Evolutionary conservation across 1,140 invertebrate genomes (phyloP).

Genomic region (Drosophila ambigua): DNA sequence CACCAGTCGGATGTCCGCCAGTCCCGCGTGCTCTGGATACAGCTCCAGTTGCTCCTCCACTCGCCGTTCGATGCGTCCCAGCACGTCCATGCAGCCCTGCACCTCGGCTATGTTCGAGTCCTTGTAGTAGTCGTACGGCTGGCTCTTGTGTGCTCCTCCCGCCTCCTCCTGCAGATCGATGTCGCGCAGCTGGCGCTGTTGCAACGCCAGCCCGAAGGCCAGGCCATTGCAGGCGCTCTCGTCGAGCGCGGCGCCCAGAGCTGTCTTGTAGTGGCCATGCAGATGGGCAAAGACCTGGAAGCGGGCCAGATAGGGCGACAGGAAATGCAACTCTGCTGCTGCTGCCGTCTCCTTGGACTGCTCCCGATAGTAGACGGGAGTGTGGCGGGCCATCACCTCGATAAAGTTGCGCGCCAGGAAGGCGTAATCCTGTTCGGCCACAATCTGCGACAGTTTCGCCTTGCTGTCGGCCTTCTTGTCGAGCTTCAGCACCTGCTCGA

Average conservation of each 20-base stretch:
- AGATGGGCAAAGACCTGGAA: constrained; percentile 70
- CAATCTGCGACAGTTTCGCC: constrained; percentile 60
- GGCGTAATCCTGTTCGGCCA: constrained; percentile 73
- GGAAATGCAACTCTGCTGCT: constrained; percentile 39
- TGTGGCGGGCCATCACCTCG: constrained; percentile 62
- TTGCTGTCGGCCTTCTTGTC: constrained; percentile 51
- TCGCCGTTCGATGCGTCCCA: constrained; percentile 87
- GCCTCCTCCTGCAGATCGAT: constrained; percentile 35
- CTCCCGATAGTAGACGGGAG: constrained; percentile 55
- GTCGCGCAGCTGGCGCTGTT: constrained; percentile 61
- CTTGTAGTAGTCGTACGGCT: constrained; percentile 92
- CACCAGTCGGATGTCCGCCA: constrained; percentile 90
- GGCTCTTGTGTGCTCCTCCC: background rate
- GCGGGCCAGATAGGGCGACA: constrained; percentile 55
- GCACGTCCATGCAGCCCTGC: constrained; percentile 88
- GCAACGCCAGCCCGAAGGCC: constrained; percentile 60
- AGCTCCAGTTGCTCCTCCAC: constrained; percentile 89
- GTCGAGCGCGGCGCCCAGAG: constrained; percentile 60
- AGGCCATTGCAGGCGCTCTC: constrained; percentile 64
- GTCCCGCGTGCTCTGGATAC: constrained; percentile 95
- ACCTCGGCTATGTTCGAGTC: constrained; percentile 92
- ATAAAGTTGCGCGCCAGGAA: constrained; percentile 73
- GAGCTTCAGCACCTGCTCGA: constrained; percentile 79
- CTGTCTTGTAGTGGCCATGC: constrained; percentile 58
- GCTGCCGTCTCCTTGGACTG: background rate